Evolutionary conservation across 2,113 vertebrate species (phyloP).

Genomic region (Ciconia boyciana): DNA sequence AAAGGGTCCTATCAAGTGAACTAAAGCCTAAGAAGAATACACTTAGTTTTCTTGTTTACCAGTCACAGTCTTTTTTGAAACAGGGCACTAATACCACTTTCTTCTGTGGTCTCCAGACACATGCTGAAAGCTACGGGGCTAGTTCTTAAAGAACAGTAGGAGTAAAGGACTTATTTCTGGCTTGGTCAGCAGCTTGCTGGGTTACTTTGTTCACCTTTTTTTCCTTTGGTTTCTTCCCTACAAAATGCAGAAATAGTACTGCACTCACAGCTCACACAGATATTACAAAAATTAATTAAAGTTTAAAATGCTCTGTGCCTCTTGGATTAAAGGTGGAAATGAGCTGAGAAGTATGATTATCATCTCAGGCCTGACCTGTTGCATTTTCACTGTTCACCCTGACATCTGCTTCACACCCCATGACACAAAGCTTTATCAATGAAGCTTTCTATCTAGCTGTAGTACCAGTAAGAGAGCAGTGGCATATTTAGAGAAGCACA

Average conservation of each 20-base stretch:
- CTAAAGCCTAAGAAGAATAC: background rate
- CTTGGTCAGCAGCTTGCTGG: background rate
- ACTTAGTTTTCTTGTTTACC: background rate
- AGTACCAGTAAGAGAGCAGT: background rate
- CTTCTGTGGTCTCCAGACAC: background rate
- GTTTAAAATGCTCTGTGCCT: background rate
- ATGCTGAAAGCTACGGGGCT: background rate
- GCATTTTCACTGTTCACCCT: background rate
- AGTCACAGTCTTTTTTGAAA: background rate
- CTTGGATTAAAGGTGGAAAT: constrained; percentile 10
- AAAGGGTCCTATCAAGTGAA: background rate
- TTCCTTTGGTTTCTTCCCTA: background rate
- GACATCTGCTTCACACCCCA: background rate
- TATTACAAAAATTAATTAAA: background rate
- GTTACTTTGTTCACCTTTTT: background rate
- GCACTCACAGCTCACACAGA: background rate
- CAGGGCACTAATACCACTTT: background rate
- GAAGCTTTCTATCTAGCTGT: background rate
- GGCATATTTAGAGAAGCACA: background rate
- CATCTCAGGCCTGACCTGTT: background rate
- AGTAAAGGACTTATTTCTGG: background rate
- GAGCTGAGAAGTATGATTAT: background rate
- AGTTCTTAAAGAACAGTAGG: background rate
- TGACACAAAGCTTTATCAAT: background rate
- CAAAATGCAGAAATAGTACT: background rate